Evolutionary conservation across 2,888 invertebrate species (phyloP).

Genomic region (Tinea semifulvella): DNA sequence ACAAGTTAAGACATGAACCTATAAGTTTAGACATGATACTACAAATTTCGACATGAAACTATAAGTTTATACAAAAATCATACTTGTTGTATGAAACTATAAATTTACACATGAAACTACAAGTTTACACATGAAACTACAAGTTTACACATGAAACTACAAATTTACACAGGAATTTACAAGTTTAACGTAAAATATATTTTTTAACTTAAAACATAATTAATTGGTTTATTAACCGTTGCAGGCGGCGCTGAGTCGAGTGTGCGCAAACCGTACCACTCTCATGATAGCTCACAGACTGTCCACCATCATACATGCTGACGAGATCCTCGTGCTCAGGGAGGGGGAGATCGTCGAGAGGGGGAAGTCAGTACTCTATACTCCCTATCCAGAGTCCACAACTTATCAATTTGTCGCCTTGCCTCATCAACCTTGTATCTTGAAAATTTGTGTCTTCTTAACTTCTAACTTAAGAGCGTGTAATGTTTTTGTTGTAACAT

Average conservation of each 20-base stretch:
- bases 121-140: too few relatives aligned
- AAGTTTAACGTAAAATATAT: background rate
- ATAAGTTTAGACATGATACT: too few relatives aligned
- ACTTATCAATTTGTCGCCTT: too few relatives aligned
- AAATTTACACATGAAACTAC: too few relatives aligned
- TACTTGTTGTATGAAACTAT: too few relatives aligned
- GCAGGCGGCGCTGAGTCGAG: constrained; percentile 75
- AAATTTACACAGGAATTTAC: background rate
- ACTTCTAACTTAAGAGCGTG: background rate
- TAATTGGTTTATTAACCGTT: constrained; percentile 23
- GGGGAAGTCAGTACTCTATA: constrained; percentile 76
- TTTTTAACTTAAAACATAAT: background rate
- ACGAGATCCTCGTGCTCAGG: constrained; percentile 91
- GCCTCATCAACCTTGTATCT: too few relatives aligned
- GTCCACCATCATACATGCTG: constrained; percentile 94
- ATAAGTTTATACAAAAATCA: too few relatives aligned
- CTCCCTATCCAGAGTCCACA: too few relatives aligned
- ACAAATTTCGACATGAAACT: too few relatives aligned
- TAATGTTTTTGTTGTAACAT: too few relatives aligned
- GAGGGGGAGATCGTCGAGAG: constrained; percentile 93
- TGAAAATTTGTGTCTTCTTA: constrained; percentile 27
- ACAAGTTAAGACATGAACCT: too few relatives aligned
- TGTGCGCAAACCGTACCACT: constrained; percentile 89
- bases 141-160: too few relatives aligned
- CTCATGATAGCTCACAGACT: constrained; percentile 94